phyloP scores from a whole-genome alignment of 2,113 vertebrate species.

The Pseudolaguvia tuberculata region DNA sequence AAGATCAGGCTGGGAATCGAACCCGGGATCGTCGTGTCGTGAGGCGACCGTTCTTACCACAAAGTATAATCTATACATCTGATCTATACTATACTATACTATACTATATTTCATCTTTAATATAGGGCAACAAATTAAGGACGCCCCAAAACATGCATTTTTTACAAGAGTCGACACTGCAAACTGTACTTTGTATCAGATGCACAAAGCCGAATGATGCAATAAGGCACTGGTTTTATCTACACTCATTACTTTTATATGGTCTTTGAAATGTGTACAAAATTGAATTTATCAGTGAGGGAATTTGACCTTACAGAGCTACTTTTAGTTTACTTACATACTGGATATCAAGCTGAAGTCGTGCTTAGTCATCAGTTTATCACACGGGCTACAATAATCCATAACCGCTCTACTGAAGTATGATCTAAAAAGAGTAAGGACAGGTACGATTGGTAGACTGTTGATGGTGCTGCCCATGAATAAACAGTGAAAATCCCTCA shows the following conservation, averaged over 20 bases:
- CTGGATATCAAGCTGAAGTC: background rate
- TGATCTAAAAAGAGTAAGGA: too few relatives aligned
- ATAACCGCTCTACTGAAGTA: background rate
- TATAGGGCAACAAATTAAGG: background rate
- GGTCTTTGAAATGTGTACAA: slow-evolving; percentile 18
- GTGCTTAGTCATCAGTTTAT: background rate
- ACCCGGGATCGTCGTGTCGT: too few relatives aligned
- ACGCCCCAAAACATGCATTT: background rate
- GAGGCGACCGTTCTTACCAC: background rate
- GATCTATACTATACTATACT: too few relatives aligned
- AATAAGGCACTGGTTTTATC: background rate
- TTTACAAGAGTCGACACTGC: background rate
- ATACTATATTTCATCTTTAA: background rate
- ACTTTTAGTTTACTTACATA: background rate
- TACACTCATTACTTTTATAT: background rate
- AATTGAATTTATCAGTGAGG: background rate
- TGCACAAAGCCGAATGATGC: background rate
- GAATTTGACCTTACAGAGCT: slow-evolving; percentile 12
- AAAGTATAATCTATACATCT: background rate
- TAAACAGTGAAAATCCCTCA: too few relatives aligned
- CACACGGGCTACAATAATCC: background rate
- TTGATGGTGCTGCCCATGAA: background rate
- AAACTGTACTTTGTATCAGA: slow-evolving; percentile 30
- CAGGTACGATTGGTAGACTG: background rate
- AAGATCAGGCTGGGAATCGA: too few relatives aligned